A percentile compares a stretch with the other conserved stretches of the same genome.
phyloP scores from a whole-genome alignment of 37 sponge, comb jelly and placozoan genomes.

The Oscarella lobularis region DNA sequence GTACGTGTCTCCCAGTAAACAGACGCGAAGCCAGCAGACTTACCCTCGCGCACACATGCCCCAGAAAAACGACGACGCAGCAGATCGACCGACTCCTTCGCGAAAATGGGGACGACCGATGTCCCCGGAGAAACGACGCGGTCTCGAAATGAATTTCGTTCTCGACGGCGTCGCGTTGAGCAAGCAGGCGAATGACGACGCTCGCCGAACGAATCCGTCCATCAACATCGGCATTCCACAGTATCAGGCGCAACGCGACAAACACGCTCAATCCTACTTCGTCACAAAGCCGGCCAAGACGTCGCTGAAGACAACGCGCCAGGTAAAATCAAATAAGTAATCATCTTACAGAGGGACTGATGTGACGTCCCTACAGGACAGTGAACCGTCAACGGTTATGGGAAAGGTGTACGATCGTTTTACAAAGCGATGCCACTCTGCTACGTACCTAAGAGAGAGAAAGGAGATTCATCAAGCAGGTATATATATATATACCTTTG shows the following conservation, averaged over 20 bases:
- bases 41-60: no score
- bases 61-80: no score
- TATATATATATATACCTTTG: neutral
- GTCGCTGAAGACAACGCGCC: neutral
- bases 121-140: slow-evolving; percentile 1
- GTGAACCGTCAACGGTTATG: neutral
- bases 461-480: neutral
- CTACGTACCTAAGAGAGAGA: neutral
- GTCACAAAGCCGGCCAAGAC: neutral
- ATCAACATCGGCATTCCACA: slow-evolving; percentile 8
- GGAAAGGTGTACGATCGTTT: neutral
- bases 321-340: neutral
- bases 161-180: slow-evolving; percentile 5
- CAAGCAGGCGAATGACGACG: neutral
- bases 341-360: neutral
- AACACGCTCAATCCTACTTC: neutral
- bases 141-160: neutral
- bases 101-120: neutral
- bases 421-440: neutral
- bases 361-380: neutral
- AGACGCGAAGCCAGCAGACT: no score
- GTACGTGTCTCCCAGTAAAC: no score
- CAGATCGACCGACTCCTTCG: neutral
- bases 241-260: neutral
- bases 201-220: neutral